Conservation (phyloP, 2,113 vertebrate genomes). For the Asarcornis scutulata region DNA sequence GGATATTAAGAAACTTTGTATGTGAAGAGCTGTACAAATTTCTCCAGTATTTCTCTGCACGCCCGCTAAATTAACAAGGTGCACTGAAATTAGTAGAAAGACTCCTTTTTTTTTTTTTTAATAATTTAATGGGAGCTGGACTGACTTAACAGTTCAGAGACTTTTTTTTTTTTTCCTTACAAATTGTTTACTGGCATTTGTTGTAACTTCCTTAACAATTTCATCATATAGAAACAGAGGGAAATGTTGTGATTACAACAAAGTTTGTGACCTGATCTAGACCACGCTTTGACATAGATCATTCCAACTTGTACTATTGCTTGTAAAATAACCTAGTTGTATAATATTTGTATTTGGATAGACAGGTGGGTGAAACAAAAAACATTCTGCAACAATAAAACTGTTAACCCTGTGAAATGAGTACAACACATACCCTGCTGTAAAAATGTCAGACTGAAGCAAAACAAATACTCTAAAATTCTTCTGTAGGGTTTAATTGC, state of each 20-base stretch:
- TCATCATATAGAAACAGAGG: neutral
- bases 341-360: neutral
- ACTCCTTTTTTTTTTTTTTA: neutral
- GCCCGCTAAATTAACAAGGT: neutral
- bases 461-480: neutral
- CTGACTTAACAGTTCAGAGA: neutral
- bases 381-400: neutral
- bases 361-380: neutral
- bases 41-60: neutral
- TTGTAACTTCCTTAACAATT: neutral
- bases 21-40: neutral
- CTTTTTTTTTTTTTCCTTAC: conserved; percentile 14
- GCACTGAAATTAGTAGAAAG: neutral
- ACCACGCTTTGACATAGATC: neutral
- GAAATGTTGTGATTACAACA: neutral
- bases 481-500: neutral
- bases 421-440: neutral
- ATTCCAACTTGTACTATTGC: neutral
- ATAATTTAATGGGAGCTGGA: neutral
- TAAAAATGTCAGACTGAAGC: neutral
- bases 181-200: neutral
- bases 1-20: neutral
- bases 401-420: neutral
- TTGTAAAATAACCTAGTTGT: neutral
- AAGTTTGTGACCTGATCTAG: neutral